Base-by-base conservation (phyloP, 2,888 invertebrate genomes). In the Esperia sulphurella region DNA sequence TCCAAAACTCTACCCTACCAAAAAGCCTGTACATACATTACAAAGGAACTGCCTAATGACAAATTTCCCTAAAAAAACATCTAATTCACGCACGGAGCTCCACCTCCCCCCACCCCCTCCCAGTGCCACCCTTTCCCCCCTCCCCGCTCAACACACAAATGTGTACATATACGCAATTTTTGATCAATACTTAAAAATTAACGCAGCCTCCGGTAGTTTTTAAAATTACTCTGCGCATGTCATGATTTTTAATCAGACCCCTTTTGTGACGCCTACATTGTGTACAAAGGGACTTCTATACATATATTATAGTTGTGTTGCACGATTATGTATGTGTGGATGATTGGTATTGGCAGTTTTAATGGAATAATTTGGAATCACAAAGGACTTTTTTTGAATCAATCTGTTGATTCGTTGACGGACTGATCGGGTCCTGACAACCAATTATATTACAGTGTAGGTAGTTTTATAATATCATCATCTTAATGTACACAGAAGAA, bases 181-280 rank as follows among this genome's bases (percentile, higher is more conserved):
- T 89, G 87, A 88, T 89, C 88, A 88, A 88, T 89, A 89, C 88
- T 89, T 89, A 89, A 89, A 89, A 89, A 89, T 89, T 89, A 88
- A 89, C 87, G 83, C 85, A 77, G 74, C 83, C 84, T 81, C 83
- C 77, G 77, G 79, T 88, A 88, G 88, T 88, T 88, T 88, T 89
- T 87, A 84, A 89, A 81, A 84, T 84, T 85, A 87, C 70, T 83
- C 83, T 89, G 88, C 88, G 88, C 88, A 89, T 89, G 88, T 88
- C 88, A 87, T 88, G 87, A 83, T 83, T 88, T 89, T 88, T 88
- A 89, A 89, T 89, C 88, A 88, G 83, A 57, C 71, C 68, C 76
- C 79, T 73, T 21, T 78, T 76, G 79, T 77, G 78, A 79, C 83
- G 83, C 83, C 83, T 80, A 69, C 73, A 63, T 47, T 43, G 68